A percentile compares a stretch with the other conserved stretches of the same genome.
These are phyloP conservation scores for Eurystomus glaucurus DNA, from an alignment of 2,797 vertebrate genomes.

Conservation along the genomic window DNA sequence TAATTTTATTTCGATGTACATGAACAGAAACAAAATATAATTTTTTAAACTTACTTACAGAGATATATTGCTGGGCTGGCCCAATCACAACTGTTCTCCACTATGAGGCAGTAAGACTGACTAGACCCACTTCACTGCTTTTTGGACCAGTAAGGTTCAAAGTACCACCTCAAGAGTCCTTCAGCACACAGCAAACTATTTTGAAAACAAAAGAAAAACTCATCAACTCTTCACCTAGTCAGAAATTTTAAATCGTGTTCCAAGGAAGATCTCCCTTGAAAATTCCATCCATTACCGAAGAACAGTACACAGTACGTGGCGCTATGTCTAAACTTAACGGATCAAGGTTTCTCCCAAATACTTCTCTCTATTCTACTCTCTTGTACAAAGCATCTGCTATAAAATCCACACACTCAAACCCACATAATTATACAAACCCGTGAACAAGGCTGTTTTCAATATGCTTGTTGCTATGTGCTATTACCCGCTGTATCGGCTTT, in stretches of 20 bases:
- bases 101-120: neutral
- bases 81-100: constrained; percentile 29
- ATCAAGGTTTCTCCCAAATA: constrained; percentile 3
- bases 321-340: neutral
- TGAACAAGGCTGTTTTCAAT: constrained; percentile 8
- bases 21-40: constrained; percentile 65
- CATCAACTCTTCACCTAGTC: neutral
- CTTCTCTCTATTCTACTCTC: constrained; percentile 34
- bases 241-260: neutral
- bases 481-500: constrained; percentile 31
- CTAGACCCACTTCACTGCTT: neutral
- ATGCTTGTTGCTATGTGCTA: constrained; percentile 23
- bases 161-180: neutral
- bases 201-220: neutral
- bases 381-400: constrained; percentile 54
- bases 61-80: constrained; percentile 74
- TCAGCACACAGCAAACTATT: neutral
- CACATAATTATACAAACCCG: constrained; percentile 30
- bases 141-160: neutral
- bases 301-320: constrained; percentile 21
- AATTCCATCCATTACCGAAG: neutral
- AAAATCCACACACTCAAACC: constrained; percentile 53
- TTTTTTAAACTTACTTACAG: constrained; percentile 35
- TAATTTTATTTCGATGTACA: constrained; percentile 74
- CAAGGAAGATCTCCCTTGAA: neutral